A percentile compares a stretch with the other conserved stretches of the same genome.
These are phyloP conservation scores for Trachelus iudaicus DNA, from an alignment of 2,888 invertebrate species.

Conservation along the genomic window DNA sequence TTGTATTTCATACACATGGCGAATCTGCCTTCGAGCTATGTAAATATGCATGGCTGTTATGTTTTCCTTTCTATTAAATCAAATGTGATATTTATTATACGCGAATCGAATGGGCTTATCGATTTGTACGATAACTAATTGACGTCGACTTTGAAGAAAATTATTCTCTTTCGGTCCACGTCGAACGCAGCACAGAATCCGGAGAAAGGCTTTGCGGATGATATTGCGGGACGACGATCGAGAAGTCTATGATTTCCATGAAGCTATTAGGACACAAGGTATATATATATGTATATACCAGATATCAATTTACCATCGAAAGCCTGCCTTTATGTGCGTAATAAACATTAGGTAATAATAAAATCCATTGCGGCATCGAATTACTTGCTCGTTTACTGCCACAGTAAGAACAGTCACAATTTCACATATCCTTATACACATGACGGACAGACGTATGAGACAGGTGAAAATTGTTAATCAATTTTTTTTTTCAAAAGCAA, in stretches of 20 bases:
- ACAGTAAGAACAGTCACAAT: not conserved
- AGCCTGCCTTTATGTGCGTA: slow-evolving; percentile 42
- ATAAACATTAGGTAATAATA: slow-evolving; percentile 40
- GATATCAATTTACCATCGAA: slow-evolving; percentile 38
- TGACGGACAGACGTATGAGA: not conserved
- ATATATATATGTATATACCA: not conserved
- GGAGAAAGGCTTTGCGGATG: not conserved
- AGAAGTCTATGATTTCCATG: slow-evolving; percentile 3
- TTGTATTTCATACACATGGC: not conserved
- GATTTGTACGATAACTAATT: not conserved
- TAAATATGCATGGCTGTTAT: not conserved
- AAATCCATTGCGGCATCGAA: slow-evolving; percentile 29
- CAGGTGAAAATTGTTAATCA: not conserved
- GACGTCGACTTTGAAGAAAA: not conserved
- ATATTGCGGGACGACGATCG: not conserved
- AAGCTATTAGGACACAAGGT: slow-evolving; percentile 1
- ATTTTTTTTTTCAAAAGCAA: no score
- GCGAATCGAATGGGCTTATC: not conserved
- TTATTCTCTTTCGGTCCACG: not conserved
- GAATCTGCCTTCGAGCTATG: not conserved
- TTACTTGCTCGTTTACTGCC: slow-evolving; percentile 14
- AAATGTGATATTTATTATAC: not conserved
- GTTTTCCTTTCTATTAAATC: not conserved
- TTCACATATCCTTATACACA: not conserved
- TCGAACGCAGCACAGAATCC: not conserved